phyloP scores from a whole-genome alignment of 2,888 invertebrate species.

The Phyllotreta cruciferae region DNA sequence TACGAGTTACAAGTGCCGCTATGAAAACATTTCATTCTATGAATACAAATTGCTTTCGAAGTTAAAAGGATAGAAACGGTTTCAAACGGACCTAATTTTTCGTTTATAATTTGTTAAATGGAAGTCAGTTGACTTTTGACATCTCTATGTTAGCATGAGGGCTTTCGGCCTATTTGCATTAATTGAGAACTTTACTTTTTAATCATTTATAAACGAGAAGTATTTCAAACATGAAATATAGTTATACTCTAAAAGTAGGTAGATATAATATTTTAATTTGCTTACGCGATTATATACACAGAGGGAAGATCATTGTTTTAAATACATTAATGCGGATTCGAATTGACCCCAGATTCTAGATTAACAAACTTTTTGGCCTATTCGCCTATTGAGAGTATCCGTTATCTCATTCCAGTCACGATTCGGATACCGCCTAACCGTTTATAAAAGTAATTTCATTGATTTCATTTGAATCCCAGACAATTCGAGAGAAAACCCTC shows the following conservation, averaged over 20 bases:
- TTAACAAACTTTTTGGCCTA: not conserved
- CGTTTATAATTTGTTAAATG: slow-evolving; percentile 29
- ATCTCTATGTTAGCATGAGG: slow-evolving; percentile 12
- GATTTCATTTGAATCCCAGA: slow-evolving; percentile 43
- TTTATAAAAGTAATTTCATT: slow-evolving; percentile 43
- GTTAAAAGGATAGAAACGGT: slow-evolving; percentile 35
- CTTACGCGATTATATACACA: too few species aligned
- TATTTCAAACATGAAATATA: too few species aligned
- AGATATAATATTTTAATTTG: too few species aligned
- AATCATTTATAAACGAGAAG: too few species aligned
- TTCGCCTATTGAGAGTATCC: slow-evolving; percentile 6
- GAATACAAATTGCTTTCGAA: slow-evolving; percentile 44
- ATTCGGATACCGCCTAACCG: slow-evolving; percentile 15
- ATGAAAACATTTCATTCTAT: slow-evolving; percentile 38
- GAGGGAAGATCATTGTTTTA: not conserved
- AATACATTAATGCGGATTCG: not conserved
- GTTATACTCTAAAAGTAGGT: too few species aligned
- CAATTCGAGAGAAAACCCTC: slow-evolving; percentile 42
- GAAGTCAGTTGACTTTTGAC: slow-evolving; percentile 19
- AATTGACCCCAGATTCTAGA: not conserved
- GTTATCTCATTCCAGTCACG: slow-evolving; percentile 23
- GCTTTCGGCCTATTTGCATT: slow-evolving; percentile 2
- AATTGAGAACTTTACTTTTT: not conserved
- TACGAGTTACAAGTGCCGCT: slow-evolving; percentile 30
- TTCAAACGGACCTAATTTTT: slow-evolving; percentile 27